Conservation (phyloP, 2,888 invertebrate species). For the Hypolimnas misippus region DNA sequence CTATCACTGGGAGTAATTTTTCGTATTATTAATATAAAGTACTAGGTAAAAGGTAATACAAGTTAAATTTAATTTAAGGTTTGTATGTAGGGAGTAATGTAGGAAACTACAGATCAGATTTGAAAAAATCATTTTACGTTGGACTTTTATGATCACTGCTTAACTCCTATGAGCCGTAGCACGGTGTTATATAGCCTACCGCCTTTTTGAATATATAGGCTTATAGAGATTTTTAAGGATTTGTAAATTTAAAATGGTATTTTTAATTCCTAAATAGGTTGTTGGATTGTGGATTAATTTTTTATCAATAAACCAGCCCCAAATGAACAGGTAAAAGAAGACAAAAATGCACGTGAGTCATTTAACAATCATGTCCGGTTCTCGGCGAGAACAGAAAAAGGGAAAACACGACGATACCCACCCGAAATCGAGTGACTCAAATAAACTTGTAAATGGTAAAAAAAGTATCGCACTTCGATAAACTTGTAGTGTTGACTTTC, state of each 20-base stretch:
- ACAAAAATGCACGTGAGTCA: constrained; percentile 37
- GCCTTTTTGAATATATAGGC: no score
- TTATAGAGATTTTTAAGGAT: neutral
- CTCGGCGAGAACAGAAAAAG: constrained; percentile 22
- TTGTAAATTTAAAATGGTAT: neutral
- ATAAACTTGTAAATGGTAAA: constrained; percentile 8
- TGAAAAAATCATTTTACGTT: no score
- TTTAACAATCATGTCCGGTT: constrained; percentile 35
- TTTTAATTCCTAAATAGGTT: neutral
- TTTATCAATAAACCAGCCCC: neutral
- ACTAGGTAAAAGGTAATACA: no score
- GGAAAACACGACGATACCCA: constrained; percentile 29
- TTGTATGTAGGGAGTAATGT: no score
- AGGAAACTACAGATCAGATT: no score
- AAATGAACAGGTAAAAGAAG: constrained; percentile 18
- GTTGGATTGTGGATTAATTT: neutral
- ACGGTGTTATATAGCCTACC: no score
- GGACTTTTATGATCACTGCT: no score
- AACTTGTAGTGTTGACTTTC: neutral
- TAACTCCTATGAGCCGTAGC: no score
- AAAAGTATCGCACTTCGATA: constrained; percentile 5
- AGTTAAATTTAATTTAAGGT: no score
- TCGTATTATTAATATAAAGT: no score
- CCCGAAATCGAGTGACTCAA: constrained; percentile 16
- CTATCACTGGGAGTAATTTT: no score